Conservation (phyloP, 2,888 invertebrate genomes). For the Xestia c-nigrum region DNA sequence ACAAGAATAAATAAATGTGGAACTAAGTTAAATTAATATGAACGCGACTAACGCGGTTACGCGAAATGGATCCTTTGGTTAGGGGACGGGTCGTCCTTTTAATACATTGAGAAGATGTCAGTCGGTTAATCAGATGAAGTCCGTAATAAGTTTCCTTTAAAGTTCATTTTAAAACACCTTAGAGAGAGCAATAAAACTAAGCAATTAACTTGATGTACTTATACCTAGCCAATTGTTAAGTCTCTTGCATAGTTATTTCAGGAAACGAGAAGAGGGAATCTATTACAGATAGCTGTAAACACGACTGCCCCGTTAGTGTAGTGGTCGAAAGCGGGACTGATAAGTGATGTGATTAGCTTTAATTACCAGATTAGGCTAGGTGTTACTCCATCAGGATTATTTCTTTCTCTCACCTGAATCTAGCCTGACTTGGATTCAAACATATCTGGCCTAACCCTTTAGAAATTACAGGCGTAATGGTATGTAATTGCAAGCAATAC, state of each 20-base stretch:
- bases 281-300: conserved; percentile 1
- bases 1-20: neutral
- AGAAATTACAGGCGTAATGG: neutral
- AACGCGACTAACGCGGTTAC: neutral
- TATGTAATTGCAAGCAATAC: neutral
- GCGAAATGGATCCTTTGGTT: neutral
- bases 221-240: neutral
- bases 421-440: neutral
- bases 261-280: neutral
- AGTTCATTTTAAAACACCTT: neutral
- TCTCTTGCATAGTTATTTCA: conserved; percentile 6
- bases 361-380: neutral
- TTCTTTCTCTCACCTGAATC: neutral
- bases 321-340: neutral
- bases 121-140: neutral
- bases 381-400: neutral
- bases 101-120: neutral
- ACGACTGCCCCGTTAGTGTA: neutral
- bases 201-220: conserved; percentile 5
- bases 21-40: neutral
- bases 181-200: conserved; percentile 12
- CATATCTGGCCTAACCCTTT: neutral
- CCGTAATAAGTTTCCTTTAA: neutral
- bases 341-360: neutral
- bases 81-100: neutral